phyloP scores from a whole-genome alignment of 2,113 vertebrate genomes.

The Limnothrissa miodon region DNA sequence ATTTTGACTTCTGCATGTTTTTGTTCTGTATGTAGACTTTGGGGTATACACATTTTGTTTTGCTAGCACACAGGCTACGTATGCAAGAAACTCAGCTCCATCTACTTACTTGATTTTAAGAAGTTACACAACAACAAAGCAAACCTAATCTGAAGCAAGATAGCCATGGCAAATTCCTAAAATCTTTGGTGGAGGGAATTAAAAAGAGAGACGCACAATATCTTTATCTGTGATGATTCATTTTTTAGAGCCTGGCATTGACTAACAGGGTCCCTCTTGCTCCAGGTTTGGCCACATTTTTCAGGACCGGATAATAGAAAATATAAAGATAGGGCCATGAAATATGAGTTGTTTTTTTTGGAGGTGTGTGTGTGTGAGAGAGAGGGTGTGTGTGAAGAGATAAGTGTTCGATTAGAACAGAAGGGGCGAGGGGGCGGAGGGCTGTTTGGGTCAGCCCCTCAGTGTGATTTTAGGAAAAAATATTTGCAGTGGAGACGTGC shows the following conservation, averaged over 20 bases:
- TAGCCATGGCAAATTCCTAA: conserved; percentile 54
- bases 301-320: conserved; percentile 73
- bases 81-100: neutral
- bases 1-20: no score
- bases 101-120: neutral
- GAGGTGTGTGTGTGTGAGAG: conserved; percentile 38
- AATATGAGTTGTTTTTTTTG: conserved; percentile 71
- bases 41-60: neutral
- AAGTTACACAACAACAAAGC: neutral
- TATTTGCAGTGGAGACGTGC: neutral
- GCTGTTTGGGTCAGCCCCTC: conserved; percentile 53
- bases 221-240: conserved; percentile 71
- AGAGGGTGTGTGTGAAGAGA: conserved; percentile 70
- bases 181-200: conserved; percentile 37
- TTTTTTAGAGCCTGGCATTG: conserved; percentile 68
- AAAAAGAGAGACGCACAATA: conserved; percentile 56
- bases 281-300: conserved; percentile 64
- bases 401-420: conserved; percentile 72
- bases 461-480: conserved; percentile 32
- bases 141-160: conserved; percentile 5
- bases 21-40: neutral
- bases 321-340: conserved; percentile 71
- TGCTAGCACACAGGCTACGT: neutral
- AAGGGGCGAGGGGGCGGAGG: conserved; percentile 63
- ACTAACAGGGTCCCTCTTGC: conserved; percentile 31